phyloP scores from a whole-genome alignment of 2,888 invertebrate species.

The Thecophora atra region DNA sequence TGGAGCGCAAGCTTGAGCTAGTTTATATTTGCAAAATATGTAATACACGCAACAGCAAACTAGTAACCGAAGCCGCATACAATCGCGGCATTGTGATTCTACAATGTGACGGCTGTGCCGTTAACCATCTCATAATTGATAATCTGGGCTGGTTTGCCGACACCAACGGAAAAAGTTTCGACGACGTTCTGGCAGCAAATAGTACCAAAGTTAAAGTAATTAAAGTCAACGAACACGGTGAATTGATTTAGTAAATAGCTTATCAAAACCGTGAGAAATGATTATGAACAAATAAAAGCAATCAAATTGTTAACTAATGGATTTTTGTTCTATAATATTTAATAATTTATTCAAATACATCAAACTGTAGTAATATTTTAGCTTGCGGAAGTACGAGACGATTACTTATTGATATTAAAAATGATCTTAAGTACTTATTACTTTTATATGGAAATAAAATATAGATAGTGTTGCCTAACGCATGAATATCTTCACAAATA shows the following conservation, averaged over 20 bases:
- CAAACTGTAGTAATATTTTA: conserved; percentile 15
- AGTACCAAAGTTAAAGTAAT: conserved; percentile 56
- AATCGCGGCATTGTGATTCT: conserved; percentile 60
- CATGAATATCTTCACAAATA: no score
- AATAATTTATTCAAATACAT: conserved; percentile 34
- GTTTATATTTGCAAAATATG: conserved; percentile 62
- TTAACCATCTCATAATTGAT: conserved; percentile 61
- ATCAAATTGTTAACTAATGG: not conserved
- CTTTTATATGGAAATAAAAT: not conserved
- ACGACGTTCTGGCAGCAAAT: conserved; percentile 57
- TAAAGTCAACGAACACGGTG: conserved; percentile 60
- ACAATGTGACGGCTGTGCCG: conserved; percentile 62
- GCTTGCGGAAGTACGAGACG: not conserved
- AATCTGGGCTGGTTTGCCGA: conserved; percentile 60
- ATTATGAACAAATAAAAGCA: not conserved
- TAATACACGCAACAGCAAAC: conserved; percentile 60
- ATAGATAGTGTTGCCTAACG: no score
- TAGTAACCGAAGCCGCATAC: conserved; percentile 61
- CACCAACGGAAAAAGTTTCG: conserved; percentile 55
- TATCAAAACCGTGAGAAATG: not conserved
- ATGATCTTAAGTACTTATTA: conserved; percentile 21
- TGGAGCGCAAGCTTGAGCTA: conserved; percentile 59
- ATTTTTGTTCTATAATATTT: not conserved
- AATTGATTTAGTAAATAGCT: conserved; percentile 53
- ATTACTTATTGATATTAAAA: conserved; percentile 22